Conservation (phyloP, 2,797 vertebrate genomes). For the Rhadinocentrus ornatus region DNA sequence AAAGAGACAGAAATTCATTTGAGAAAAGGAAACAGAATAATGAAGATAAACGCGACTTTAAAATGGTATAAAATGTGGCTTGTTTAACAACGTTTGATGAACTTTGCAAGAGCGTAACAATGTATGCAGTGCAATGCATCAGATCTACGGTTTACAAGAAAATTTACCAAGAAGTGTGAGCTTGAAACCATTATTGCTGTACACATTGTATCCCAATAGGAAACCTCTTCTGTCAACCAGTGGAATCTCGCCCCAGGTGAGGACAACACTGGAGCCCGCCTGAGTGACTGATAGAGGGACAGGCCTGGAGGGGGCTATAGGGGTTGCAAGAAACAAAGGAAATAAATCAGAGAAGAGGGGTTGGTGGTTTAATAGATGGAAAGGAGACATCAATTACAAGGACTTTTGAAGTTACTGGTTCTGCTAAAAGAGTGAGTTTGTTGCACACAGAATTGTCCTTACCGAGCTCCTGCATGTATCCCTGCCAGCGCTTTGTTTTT, state of each 20-base stretch:
- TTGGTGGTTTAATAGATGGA: not conserved
- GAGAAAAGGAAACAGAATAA: not conserved
- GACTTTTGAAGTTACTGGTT: not conserved
- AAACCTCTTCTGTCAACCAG: slow-evolving; percentile 72
- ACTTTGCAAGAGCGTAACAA: not conserved
- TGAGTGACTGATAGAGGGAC: slow-evolving; percentile 65
- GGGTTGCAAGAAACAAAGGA: not conserved
- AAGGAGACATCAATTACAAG: slow-evolving; percentile 7
- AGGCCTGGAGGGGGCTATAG: slow-evolving; percentile 67
- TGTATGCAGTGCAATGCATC: not conserved
- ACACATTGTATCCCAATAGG: slow-evolving; percentile 80
- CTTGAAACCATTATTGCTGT: slow-evolving; percentile 65
- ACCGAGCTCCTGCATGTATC: slow-evolving; percentile 80
- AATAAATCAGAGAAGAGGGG: not conserved
- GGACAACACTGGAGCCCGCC: slow-evolving; percentile 60
- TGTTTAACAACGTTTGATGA: not conserved
- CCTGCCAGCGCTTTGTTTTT: slow-evolving; percentile 74
- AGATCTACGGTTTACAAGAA: not conserved
- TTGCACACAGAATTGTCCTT: slow-evolving; percentile 28
- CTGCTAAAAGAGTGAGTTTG: not conserved
- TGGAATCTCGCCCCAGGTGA: slow-evolving; percentile 77
- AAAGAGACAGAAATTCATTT: not conserved
- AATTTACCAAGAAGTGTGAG: slow-evolving; percentile 72
- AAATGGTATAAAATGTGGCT: slow-evolving; percentile 9
- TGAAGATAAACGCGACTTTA: not conserved